Conservation (phyloP, 2,113 vertebrate genomes). For the Nerophis lumbriciformis region DNA sequence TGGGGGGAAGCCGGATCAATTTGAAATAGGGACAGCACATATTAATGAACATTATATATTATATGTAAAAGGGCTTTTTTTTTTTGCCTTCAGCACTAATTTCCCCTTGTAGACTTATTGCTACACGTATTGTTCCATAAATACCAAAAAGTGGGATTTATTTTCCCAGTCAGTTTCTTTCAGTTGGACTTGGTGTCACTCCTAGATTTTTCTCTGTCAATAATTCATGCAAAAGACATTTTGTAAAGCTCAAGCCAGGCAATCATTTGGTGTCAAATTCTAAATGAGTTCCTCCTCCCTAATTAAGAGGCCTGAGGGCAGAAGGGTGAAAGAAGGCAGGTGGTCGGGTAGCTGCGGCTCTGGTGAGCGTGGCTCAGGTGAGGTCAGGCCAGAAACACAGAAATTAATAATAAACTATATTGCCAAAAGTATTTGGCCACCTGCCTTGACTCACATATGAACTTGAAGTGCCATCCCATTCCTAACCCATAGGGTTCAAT, state of each 20-base stretch:
- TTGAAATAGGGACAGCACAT: too few species aligned
- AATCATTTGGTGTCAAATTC: conserved; percentile 84
- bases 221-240: conserved; percentile 84
- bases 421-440: background rate
- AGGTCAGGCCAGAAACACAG: background rate
- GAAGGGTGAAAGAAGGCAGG: conserved; percentile 46
- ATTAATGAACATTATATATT: too few species aligned
- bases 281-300: conserved; percentile 84
- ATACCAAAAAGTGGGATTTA: too few species aligned
- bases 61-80: too few species aligned
- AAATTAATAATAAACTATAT: too few species aligned
- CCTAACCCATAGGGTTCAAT: too few species aligned
- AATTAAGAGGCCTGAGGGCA: conserved; percentile 70
- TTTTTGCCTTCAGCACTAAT: too few species aligned
- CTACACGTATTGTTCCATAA: too few species aligned
- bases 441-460: background rate
- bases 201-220: conserved; percentile 78
- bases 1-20: too few species aligned
- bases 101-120: too few species aligned
- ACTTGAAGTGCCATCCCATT: too few species aligned
- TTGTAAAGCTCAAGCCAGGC: conserved; percentile 80
- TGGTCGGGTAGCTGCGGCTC: conserved; percentile 11
- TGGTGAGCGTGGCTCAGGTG: background rate
- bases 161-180: background rate
- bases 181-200: conserved; percentile 48